A percentile compares a stretch with the other conserved stretches of the same genome.
phyloP scores from a whole-genome alignment of 1,140 invertebrate genomes.

The Temnothorax longispinosus region DNA sequence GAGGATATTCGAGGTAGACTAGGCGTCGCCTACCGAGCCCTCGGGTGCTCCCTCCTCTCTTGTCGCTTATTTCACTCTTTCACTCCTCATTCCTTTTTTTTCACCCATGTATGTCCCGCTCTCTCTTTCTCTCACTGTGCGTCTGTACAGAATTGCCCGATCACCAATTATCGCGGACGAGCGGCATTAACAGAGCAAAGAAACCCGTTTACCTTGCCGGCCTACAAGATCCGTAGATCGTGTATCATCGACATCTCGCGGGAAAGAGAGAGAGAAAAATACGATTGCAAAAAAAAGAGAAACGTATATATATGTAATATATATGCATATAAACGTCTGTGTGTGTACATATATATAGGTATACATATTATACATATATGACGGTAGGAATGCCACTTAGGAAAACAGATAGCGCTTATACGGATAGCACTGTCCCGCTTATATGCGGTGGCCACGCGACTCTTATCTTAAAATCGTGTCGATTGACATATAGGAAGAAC shows the following conservation, averaged over 20 bases:
- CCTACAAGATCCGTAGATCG: constrained; percentile 40
- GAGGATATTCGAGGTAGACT: constrained; percentile 76
- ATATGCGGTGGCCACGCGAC: neutral
- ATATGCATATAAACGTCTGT: too few species aligned
- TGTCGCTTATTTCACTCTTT: constrained; percentile 60
- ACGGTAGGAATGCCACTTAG: neutral
- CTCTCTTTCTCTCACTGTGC: constrained; percentile 29
- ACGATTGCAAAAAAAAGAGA: constrained; percentile 27
- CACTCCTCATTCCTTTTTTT: constrained; percentile 16
- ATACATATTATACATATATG: neutral
- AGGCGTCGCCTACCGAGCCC: constrained; percentile 76
- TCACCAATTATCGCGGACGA: constrained; percentile 70
- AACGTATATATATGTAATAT: neutral
- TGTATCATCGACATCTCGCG: constrained; percentile 51
- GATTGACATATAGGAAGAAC: neutral
- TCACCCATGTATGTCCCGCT: constrained; percentile 32
- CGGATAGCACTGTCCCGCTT: neutral
- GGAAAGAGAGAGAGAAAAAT: neutral
- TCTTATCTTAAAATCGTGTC: neutral
- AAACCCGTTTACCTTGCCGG: constrained; percentile 77
- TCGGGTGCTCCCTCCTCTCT: constrained; percentile 71
- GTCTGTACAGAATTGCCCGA: constrained; percentile 56
- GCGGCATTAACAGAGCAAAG: constrained; percentile 67
- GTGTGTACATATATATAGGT: neutral
- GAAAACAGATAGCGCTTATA: neutral